Conservation (phyloP, 2,888 invertebrate species). For the Drosophila kambysellisi region DNA sequence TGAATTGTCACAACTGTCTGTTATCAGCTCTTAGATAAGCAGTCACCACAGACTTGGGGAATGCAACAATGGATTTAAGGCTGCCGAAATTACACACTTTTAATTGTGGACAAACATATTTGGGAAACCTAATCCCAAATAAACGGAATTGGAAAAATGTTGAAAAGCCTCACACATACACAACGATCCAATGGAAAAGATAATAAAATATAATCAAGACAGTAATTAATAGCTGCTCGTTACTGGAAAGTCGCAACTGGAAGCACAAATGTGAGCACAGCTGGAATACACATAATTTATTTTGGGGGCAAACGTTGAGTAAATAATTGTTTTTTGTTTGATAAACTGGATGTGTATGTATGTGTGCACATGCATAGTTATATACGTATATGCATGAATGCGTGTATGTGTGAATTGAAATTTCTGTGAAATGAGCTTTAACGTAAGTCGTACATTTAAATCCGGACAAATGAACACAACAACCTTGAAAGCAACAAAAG, state of each 20-base stretch:
- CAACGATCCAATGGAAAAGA: slow-evolving; percentile 13
- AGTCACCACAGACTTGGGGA: slow-evolving; percentile 4
- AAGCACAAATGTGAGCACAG: slow-evolving; percentile 42
- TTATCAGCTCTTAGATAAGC: slow-evolving; percentile 68
- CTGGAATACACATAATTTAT: slow-evolving; percentile 44
- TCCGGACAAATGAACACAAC: slow-evolving; percentile 55
- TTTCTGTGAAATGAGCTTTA: slow-evolving; percentile 36
- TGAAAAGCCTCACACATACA: slow-evolving; percentile 17
- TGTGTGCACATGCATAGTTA: background rate
- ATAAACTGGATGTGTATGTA: slow-evolving; percentile 41
- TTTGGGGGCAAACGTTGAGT: slow-evolving; percentile 44
- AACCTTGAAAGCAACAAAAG: slow-evolving; percentile 74
- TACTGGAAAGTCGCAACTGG: slow-evolving; percentile 51
- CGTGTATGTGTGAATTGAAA: slow-evolving; percentile 32
- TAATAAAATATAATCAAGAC: slow-evolving; percentile 30
- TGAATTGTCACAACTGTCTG: slow-evolving; percentile 41
- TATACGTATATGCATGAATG: slow-evolving; percentile 6
- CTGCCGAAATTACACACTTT: slow-evolving; percentile 17
- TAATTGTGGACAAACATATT: slow-evolving; percentile 1
- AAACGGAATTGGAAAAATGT: slow-evolving; percentile 30
- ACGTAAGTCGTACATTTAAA: slow-evolving; percentile 37
- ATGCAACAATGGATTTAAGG: slow-evolving; percentile 8
- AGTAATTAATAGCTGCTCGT: slow-evolving; percentile 44
- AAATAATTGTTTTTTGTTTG: slow-evolving; percentile 61
- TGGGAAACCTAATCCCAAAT: background rate